Percentiles rank a stretch among this genome's conserved stretches.
Conservation (phyloP, 2,797 vertebrate species). For the Sylvilagus floridanus region DNA sequence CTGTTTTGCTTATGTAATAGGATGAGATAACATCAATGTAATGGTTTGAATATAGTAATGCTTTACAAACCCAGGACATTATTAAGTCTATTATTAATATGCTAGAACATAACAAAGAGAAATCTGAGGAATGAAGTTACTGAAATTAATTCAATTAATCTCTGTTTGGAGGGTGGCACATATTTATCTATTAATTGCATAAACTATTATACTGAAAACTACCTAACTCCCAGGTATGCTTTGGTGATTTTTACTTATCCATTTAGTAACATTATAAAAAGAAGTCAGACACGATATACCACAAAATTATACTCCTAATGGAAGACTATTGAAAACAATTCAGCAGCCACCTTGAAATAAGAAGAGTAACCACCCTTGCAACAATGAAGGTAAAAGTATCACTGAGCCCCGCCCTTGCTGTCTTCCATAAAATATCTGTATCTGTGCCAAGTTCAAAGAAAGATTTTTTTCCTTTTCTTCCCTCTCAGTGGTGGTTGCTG, state of each 20-base stretch:
- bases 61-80: conserved; percentile 61
- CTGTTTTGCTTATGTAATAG: conserved; percentile 36
- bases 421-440: conserved; percentile 21
- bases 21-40: conserved; percentile 23
- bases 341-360: conserved; percentile 26
- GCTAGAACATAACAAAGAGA: conserved; percentile 41
- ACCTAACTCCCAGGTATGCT: conserved; percentile 23
- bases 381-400: conserved; percentile 40
- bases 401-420: background rate
- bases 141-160: conserved; percentile 68
- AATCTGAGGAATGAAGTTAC: conserved; percentile 55
- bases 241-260: conserved; percentile 24
- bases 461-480: conserved; percentile 47
- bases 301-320: conserved; percentile 42
- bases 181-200: conserved; percentile 64
- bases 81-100: conserved; percentile 59
- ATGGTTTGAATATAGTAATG: conserved; percentile 51
- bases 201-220: conserved; percentile 57
- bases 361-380: background rate
- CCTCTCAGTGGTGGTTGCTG: conserved; percentile 15
- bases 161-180: conserved; percentile 27
- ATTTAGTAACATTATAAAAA: conserved; percentile 62
- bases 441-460: conserved; percentile 53
- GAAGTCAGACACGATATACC: conserved; percentile 18
- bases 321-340: conserved; percentile 33